phyloP scores from a whole-genome alignment of 2,797 vertebrate genomes.

The Bovichtus variegatus region DNA sequence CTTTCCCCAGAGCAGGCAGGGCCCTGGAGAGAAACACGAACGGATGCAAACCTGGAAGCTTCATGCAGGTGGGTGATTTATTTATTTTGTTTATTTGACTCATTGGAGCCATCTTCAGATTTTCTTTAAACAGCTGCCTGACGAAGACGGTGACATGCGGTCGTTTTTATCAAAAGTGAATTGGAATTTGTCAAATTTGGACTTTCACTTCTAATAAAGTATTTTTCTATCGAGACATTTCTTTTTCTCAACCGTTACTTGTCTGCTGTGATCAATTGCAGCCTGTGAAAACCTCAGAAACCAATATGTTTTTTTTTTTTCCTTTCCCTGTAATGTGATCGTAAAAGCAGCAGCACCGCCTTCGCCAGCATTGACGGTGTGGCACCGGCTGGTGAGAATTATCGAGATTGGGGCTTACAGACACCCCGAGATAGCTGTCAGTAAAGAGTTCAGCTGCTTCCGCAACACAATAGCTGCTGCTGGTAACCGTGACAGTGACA shows the following conservation, averaged over 20 bases:
- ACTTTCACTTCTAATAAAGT: neutral
- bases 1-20: neutral
- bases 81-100: neutral
- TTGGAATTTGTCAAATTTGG: neutral
- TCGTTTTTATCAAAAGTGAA: neutral
- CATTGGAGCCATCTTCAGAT: neutral
- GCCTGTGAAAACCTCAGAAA: neutral
- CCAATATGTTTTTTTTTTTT: too few species aligned
- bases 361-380: neutral
- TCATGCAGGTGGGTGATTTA: neutral
- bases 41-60: neutral
- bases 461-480: slow-evolving; percentile 87
- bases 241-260: neutral
- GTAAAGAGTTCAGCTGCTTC: slow-evolving; percentile 74
- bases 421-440: slow-evolving; percentile 76
- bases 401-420: neutral
- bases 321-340: neutral
- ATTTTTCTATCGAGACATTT: neutral
- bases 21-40: neutral
- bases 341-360: neutral
- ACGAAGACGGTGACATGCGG: neutral
- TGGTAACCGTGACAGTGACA: slow-evolving; percentile 91
- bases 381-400: slow-evolving; percentile 1
- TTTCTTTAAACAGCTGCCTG: neutral
- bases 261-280: neutral